Percentiles rank a stretch among this genome's conserved stretches.
These are phyloP conservation scores for Nomada fabriciana DNA, from an alignment of 2,888 invertebrate species.

Conservation along the genomic window DNA sequence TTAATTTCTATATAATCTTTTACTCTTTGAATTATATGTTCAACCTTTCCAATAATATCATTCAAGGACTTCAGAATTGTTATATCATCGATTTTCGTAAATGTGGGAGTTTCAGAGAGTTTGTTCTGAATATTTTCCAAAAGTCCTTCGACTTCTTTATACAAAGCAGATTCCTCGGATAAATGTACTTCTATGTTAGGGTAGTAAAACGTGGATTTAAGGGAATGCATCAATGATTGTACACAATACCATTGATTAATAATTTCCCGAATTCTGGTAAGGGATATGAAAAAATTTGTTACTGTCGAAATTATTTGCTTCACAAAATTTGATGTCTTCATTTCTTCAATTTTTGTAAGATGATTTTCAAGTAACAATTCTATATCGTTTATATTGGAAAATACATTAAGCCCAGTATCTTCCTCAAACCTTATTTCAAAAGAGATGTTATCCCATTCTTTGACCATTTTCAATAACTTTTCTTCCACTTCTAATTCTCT, in stretches of 20 bases:
- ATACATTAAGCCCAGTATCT: constrained; percentile 81
- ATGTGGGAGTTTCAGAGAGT: constrained; percentile 73
- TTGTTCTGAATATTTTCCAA: constrained; percentile 83
- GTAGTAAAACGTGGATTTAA: constrained; percentile 89
- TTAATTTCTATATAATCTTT: constrained; percentile 89
- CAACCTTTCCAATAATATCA: constrained; percentile 85
- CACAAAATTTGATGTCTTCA: constrained; percentile 86
- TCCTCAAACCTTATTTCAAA: constrained; percentile 84
- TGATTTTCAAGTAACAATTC: constrained; percentile 86
- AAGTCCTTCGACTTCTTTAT: constrained; percentile 85
- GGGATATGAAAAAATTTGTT: constrained; percentile 70
- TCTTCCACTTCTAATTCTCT: constrained; percentile 86
- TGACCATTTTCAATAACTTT: constrained; percentile 86
- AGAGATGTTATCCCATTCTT: constrained; percentile 86
- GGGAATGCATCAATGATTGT: constrained; percentile 88
- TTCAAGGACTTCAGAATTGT: constrained; percentile 76
- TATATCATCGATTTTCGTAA: constrained; percentile 73
- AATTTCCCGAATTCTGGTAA: constrained; percentile 86
- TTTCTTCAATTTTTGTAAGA: constrained; percentile 85
- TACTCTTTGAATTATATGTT: constrained; percentile 88
- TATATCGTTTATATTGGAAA: constrained; percentile 85
- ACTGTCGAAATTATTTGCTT: constrained; percentile 85
- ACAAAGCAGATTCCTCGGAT: constrained; percentile 88
- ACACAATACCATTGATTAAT: constrained; percentile 88
- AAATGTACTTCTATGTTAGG: constrained; percentile 88